These are phyloP conservation scores for Oxyruncus cristatus DNA, from an alignment of 2,113 vertebrate genomes.

Conservation along the genomic window DNA sequence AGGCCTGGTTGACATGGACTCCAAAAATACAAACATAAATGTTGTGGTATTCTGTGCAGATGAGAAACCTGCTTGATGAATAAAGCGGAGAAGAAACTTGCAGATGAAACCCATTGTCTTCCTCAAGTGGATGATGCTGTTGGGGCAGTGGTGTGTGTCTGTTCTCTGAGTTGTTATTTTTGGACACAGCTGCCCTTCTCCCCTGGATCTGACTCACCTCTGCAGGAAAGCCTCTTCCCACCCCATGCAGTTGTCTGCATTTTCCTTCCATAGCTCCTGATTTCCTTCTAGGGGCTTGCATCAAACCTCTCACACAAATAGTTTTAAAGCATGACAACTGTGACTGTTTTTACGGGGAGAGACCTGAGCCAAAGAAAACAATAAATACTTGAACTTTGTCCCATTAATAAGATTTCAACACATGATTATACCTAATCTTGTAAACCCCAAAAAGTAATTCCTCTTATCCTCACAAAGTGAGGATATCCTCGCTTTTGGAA, in stretches of 20 bases:
- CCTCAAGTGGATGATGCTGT: background rate
- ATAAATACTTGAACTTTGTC: background rate
- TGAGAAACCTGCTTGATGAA: background rate
- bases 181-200: background rate
- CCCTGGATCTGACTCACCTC: constrained; percentile 54
- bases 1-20: background rate
- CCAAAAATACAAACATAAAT: background rate
- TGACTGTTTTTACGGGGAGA: background rate
- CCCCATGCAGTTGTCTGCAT: background rate
- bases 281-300: constrained; percentile 29
- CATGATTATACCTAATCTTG: background rate
- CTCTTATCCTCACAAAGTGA: background rate
- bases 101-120: background rate
- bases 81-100: background rate
- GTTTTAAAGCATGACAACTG: background rate
- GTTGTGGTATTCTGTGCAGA: background rate
- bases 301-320: background rate
- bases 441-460: background rate
- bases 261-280: background rate
- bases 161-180: background rate
- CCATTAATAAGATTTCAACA: background rate
- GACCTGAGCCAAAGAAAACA: constrained; percentile 13
- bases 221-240: constrained; percentile 17
- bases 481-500: background rate
- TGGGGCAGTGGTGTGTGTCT: accelerated